These are phyloP conservation scores for Pachymerium ferrugineum DNA, from an alignment of 2,888 invertebrate species.

Conservation along the genomic window DNA sequence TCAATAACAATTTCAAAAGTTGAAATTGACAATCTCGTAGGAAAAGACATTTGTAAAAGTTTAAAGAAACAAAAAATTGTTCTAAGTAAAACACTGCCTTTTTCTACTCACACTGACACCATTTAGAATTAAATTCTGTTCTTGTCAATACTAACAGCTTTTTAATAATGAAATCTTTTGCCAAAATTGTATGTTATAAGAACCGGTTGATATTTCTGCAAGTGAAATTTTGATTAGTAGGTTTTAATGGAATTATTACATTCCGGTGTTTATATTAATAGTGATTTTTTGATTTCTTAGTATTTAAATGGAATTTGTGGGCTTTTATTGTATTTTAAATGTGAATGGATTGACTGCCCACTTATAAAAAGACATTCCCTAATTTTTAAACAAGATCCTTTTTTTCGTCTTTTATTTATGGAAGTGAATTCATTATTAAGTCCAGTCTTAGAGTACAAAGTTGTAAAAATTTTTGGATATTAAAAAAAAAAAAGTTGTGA, in stretches of 20 bases:
- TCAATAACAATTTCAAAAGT: slow-evolving; percentile 10
- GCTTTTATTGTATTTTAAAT: slow-evolving; percentile 18
- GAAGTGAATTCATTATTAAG: background rate
- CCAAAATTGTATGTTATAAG: too few relatives aligned
- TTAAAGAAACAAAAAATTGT: too few relatives aligned
- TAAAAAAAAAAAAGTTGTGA: background rate
- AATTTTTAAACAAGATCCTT: slow-evolving; percentile 16
- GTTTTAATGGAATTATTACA: background rate
- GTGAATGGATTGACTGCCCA: background rate
- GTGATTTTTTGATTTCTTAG: background rate
- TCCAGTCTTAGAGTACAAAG: slow-evolving; percentile 21
- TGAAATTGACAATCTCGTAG: slow-evolving; percentile 3
- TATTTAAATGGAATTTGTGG: slow-evolving; percentile 1
- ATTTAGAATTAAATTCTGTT: background rate
- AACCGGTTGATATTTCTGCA: background rate
- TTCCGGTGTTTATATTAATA: background rate
- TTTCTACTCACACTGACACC: background rate
- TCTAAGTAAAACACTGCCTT: slow-evolving; percentile 3
- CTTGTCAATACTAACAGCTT: background rate
- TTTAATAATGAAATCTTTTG: too few relatives aligned
- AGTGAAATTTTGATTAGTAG: background rate
- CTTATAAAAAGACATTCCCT: slow-evolving; percentile 16
- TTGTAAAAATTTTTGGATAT: slow-evolving; percentile 11
- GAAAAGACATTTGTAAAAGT: background rate
- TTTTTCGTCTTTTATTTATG: background rate